Conservation (phyloP, 1,140 invertebrate genomes). For the Leptestheria dahalacensis region DNA sequence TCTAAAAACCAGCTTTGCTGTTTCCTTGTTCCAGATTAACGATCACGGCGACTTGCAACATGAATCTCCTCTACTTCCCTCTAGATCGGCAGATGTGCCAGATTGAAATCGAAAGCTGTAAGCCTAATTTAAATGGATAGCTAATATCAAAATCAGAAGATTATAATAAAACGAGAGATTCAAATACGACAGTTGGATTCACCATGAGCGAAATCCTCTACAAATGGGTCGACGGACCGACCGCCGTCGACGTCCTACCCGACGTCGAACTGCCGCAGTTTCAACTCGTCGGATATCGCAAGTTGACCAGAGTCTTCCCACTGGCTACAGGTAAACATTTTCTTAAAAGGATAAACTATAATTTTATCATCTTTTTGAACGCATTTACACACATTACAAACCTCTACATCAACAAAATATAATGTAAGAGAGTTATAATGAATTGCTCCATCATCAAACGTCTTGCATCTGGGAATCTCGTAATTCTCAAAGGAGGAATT, state of each 20-base stretch:
- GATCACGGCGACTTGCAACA: conserved; percentile 40
- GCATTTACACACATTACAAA: no score
- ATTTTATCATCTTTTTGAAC: no score
- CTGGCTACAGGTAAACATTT: conserved; percentile 21
- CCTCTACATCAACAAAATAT: no score
- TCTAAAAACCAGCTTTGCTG: no score
- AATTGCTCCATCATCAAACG: no score
- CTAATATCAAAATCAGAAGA: no score
- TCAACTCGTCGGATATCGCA: conserved; percentile 41
- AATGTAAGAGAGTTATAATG: no score
- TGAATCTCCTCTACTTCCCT: conserved; percentile 42
- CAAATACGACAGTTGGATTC: conserved; percentile 94
- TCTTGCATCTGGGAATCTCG: no score
- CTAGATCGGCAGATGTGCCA: conserved; percentile 30
- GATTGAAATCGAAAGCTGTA: conserved; percentile 19
- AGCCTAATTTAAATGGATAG: no score
- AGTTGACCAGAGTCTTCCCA: conserved; percentile 15
- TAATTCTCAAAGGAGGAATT: no score
- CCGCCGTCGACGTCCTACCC: conserved; percentile 77
- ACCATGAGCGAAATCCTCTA: conserved; percentile 92
- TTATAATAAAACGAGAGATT: no score
- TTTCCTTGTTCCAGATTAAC: conserved; percentile 27
- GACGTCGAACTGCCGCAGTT: conserved; percentile 89
- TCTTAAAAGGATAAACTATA: no score
- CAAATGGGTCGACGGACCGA: conserved; percentile 84